These are phyloP conservation scores for Micronycteris hirsuta DNA, from an alignment of 2,113 vertebrate species.

Conservation along the genomic window DNA sequence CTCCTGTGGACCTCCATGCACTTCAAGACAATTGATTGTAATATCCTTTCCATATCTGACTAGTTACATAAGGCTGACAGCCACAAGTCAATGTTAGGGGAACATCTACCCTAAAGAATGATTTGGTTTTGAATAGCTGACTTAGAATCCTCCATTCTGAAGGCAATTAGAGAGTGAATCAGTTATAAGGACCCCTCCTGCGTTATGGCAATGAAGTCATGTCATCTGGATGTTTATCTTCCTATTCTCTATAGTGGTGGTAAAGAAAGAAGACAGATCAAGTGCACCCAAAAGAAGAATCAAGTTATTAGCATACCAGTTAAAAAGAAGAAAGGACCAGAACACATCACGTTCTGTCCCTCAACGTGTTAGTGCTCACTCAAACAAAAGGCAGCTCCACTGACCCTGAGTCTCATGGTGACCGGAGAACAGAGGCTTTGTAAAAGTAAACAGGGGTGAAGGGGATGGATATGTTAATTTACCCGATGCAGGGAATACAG, in stretches of 20 bases:
- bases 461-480: not conserved
- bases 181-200: not conserved
- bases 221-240: not conserved
- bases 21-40: not conserved
- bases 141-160: not conserved
- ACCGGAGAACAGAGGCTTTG: not conserved
- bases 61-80: not conserved
- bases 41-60: not conserved
- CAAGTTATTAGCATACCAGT: not conserved
- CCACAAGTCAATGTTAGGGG: not conserved
- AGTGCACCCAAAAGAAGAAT: not conserved
- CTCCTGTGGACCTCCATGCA: not conserved
- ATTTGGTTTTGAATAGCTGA: not conserved
- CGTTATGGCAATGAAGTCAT: not conserved
- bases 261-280: not conserved
- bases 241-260: not conserved
- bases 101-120: not conserved
- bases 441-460: not conserved
- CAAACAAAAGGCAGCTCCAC: not conserved
- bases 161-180: not conserved
- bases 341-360: not conserved
- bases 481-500: not conserved
- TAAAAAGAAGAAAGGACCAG: not conserved
- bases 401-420: not conserved
- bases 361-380: not conserved